Evolutionary conservation across 1,140 invertebrate species (phyloP), one percentile per base, ranked within the genome.

Genomic region (Helicorthomorpha holstii): DNA sequence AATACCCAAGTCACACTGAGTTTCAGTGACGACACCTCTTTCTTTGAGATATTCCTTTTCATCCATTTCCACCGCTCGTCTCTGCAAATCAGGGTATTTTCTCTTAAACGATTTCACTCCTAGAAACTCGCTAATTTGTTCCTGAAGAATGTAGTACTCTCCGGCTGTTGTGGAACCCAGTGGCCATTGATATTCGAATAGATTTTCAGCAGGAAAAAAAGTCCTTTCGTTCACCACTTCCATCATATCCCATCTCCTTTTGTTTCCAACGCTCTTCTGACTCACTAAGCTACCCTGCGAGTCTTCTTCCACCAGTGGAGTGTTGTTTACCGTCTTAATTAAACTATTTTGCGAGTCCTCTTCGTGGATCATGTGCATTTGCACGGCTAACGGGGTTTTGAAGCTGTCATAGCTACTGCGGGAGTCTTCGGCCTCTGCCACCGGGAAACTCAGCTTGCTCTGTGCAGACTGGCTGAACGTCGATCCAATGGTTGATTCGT

Each of bases 141-240:
- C 89, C 63, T 92, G 89, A 44, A 93, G 75, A 77, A 92, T 84
- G 70, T 61, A 58, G 69, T 63, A 68, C 42, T 61, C 61, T n/a
- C 50, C 60, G 7, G 50, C 55, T n/a, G n/a, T n/a, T 23, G 56
- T 56, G 24, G 77, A 75, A 56, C 81, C 78, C 34, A 78, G 75
- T 3, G 89, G 87, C 91, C 91, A 96, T 59, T 84, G 83, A 63
- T 97, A 96, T 66, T 96, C 91, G 57, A 87, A 86, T 21, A 97
- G 78, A 63, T 85, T 85, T 49, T 87, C 81, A 14, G 85, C 84
- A 12, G 79, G 83, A 60, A 86, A 27, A n/a, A 47, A 16, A 23
- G 41, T 19, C 21, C 41, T 51, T 27, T 27, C 34, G 50, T 7
- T 7, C 10, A 7, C 29, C 29, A 7, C 29, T 16, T 34, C 29